Evolutionary conservation across 1,140 invertebrate genomes (phyloP).

Genomic region (Camponotus pennsylvanicus): DNA sequence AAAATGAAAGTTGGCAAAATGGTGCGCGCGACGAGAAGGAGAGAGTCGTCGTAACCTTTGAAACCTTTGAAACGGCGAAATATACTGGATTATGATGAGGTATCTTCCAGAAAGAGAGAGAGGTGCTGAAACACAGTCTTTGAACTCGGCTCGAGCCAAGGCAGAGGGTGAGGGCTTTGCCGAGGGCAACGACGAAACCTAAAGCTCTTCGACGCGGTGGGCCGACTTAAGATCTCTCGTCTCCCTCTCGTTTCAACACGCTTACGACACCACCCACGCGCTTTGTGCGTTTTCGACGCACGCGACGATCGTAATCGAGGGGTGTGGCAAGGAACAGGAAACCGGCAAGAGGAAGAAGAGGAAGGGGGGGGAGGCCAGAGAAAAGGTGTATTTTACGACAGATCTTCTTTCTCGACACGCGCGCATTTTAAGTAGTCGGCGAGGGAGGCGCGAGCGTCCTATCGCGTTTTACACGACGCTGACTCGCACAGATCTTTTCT

Average conservation of each 20-base stretch:
- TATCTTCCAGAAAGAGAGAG: not conserved
- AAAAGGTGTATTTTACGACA: conserved; percentile 68
- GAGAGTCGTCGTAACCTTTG: conserved; percentile 20
- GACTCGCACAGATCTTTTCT: conserved; percentile 35
- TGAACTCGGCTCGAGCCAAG: conserved; percentile 33
- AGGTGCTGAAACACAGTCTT: conserved; percentile 43
- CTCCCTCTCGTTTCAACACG: conserved; percentile 15
- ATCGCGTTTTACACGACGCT: conserved; percentile 71
- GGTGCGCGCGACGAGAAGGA: conserved; percentile 8
- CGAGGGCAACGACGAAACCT: conserved; percentile 51
- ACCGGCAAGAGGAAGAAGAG: not conserved
- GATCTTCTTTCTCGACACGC: conserved; percentile 62
- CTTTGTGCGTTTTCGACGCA: conserved; percentile 67
- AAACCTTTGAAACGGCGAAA: conserved; percentile 52
- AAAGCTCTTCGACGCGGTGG: conserved; percentile 61
- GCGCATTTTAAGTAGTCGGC: conserved; percentile 69
- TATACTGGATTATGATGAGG: conserved; percentile 60
- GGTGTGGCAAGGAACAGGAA: conserved; percentile 50
- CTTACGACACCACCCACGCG: conserved; percentile 27
- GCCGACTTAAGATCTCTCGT: conserved; percentile 60
- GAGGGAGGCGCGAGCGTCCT: conserved; percentile 37
- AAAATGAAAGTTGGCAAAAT: conserved; percentile 62
- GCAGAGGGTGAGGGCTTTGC: not conserved
- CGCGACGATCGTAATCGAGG: conserved; percentile 66
- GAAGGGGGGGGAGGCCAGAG: not conserved